phyloP scores from a whole-genome alignment of 2,888 invertebrate genomes.

The Agriopis marginaria region DNA sequence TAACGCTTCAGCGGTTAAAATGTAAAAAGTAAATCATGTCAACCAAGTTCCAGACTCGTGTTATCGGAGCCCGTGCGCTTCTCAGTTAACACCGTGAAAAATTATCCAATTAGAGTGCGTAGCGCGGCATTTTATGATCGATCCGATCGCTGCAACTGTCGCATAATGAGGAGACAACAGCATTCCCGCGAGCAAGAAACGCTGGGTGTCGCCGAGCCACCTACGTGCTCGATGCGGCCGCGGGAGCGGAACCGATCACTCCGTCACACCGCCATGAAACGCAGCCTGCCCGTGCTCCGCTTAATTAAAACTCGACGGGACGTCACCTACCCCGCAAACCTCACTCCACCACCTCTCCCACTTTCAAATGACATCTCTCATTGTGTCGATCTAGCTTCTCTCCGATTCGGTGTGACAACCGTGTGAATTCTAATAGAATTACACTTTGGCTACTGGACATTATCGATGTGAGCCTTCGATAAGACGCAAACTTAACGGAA shows the following conservation, averaged over 20 bases:
- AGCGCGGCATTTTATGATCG: constrained; percentile 72
- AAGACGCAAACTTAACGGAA: constrained; percentile 70
- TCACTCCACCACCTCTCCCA: constrained; percentile 63
- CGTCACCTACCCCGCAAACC: constrained; percentile 59
- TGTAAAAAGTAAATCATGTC: constrained; percentile 63
- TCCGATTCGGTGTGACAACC: constrained; percentile 53
- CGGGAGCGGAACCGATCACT: constrained; percentile 79
- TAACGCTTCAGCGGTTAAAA: constrained; percentile 57
- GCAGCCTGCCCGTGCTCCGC: constrained; percentile 74
- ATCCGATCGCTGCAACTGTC: constrained; percentile 74
- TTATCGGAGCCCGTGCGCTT: constrained; percentile 65
- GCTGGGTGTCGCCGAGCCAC: constrained; percentile 76
- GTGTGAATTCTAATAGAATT: constrained; percentile 72
- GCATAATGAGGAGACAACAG: constrained; percentile 79
- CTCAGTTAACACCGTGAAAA: constrained; percentile 69
- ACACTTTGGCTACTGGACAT: constrained; percentile 71
- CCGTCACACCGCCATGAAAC: constrained; percentile 78
- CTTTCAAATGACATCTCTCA: constrained; percentile 70
- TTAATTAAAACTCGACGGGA: constrained; percentile 83
- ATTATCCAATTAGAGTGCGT: constrained; percentile 78
- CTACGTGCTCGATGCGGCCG: constrained; percentile 73
- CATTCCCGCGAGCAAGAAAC: constrained; percentile 74
- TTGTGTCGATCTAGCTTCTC: constrained; percentile 68
- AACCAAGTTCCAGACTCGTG: constrained; percentile 56
- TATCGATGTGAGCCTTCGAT: constrained; percentile 69